Evolutionary conservation across 2,888 invertebrate genomes (phyloP).

Genomic region (Chloroclysta siterata): DNA sequence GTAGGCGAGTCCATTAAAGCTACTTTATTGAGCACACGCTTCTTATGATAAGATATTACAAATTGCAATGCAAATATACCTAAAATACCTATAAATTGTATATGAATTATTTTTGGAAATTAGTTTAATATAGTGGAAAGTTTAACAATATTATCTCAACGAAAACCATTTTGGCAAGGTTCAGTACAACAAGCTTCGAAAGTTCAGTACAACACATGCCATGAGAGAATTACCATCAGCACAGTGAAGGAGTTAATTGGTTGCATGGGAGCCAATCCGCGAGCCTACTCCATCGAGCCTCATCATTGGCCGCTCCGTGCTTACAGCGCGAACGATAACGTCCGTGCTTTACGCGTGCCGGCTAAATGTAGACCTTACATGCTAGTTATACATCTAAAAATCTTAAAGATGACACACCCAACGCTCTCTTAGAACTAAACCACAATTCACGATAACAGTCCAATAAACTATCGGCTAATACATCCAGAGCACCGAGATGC

Average conservation of each 20-base stretch:
- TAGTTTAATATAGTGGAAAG: no score
- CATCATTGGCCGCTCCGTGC: constrained; percentile 16
- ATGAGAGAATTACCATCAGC: constrained; percentile 8
- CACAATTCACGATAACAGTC: constrained; percentile 12
- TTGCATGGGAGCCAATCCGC: constrained; percentile 20
- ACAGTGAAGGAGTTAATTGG: constrained; percentile 6
- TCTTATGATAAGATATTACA: no score
- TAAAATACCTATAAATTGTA: no score
- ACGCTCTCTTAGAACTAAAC: constrained; percentile 8
- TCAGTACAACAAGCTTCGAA: neutral
- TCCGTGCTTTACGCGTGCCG: no score
- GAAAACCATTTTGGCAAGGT: no score
- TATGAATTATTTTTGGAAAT: no score
- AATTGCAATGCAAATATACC: no score
- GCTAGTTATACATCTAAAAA: neutral
- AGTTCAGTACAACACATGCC: constrained; percentile 1
- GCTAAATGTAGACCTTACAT: neutral
- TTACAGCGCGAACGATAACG: neutral
- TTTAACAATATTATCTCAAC: no score
- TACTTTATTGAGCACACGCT: neutral
- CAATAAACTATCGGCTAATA: neutral
- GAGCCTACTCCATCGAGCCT: constrained; percentile 3
- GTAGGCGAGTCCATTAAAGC: neutral
- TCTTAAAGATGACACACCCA: neutral
- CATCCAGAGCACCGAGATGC: neutral